phyloP scores from a whole-genome alignment of 1,140 invertebrate genomes.

The Cataglyphis hispanica region DNA sequence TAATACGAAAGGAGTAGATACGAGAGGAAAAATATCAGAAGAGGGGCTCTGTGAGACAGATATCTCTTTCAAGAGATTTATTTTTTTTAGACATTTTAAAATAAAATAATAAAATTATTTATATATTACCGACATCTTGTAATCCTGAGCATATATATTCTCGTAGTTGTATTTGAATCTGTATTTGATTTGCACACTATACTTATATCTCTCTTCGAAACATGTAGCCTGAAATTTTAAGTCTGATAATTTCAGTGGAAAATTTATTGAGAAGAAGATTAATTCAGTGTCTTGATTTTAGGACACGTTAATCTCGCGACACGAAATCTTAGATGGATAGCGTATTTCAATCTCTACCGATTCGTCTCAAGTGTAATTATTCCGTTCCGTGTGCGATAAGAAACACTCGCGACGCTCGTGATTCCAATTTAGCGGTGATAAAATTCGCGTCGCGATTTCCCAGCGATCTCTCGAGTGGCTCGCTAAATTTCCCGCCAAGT shows the following conservation, averaged over 20 bases:
- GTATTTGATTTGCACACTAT: not conserved
- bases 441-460: constrained; percentile 39
- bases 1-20: not conserved
- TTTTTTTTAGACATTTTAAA: not conserved
- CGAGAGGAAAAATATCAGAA: not conserved
- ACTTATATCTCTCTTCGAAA: not conserved
- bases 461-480: constrained; percentile 39
- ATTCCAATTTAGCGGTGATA: constrained; percentile 30
- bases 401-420: constrained; percentile 7
- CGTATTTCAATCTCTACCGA: not conserved
- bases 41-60: not conserved
- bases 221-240: not conserved
- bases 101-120: not conserved
- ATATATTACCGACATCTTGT: not conserved
- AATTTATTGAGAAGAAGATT: not conserved
- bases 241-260: not conserved
- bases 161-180: not conserved
- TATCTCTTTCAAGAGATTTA: not conserved
- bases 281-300: not conserved
- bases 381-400: not conserved
- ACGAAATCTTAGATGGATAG: not conserved
- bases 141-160: not conserved
- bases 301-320: not conserved
- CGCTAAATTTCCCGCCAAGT: constrained; percentile 25
- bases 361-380: not conserved